These are phyloP conservation scores for Bucco capensis DNA, from an alignment of 2,113 vertebrate genomes.

Conservation along the genomic window DNA sequence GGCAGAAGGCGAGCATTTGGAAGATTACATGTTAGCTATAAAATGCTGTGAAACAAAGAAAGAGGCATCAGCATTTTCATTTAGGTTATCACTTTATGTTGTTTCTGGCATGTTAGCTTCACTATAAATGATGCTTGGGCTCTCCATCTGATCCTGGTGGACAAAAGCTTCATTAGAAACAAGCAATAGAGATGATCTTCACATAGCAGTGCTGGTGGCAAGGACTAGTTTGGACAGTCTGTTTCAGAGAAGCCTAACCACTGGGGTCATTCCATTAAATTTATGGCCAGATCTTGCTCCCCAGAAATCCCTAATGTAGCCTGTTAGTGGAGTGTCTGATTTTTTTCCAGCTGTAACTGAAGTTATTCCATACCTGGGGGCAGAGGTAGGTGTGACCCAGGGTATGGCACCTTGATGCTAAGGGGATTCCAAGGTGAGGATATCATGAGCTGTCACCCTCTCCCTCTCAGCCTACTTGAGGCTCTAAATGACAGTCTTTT, in stretches of 20 bases:
- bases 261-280: fast-evolving
- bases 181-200: not conserved
- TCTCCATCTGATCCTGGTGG: not conserved
- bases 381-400: fast-evolving
- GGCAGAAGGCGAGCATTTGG: not conserved
- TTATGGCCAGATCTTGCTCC: not conserved
- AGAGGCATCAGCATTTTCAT: not conserved
- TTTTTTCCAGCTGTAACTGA: not conserved
- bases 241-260: not conserved
- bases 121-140: not conserved
- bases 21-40: no score
- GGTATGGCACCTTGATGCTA: not conserved
- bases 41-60: not conserved
- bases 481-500: not conserved
- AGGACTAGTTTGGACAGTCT: not conserved
- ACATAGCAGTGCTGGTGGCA: not conserved
- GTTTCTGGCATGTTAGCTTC: not conserved
- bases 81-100: not conserved
- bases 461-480: not conserved
- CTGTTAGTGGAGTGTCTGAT: not conserved
- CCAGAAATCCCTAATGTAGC: not conserved
- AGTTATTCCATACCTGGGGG: not conserved
- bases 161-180: not conserved
- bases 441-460: fast-evolving
- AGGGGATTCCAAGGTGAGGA: not conserved